Evolutionary conservation across 2,113 vertebrate genomes (phyloP).

Genomic region (Poecile atricapillus): DNA sequence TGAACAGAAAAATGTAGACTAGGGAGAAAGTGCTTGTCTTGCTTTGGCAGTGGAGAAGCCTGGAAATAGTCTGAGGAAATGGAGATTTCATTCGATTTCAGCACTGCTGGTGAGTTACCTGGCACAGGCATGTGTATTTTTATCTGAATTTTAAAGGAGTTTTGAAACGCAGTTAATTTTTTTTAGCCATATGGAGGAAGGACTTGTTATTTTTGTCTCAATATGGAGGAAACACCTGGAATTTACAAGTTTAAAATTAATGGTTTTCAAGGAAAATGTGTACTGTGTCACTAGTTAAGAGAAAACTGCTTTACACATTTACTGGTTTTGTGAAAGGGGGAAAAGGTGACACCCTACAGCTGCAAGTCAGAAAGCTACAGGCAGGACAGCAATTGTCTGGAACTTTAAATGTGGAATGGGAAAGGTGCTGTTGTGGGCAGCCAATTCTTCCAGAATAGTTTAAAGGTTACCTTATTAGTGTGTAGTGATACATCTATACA

Average conservation of each 20-base stretch:
- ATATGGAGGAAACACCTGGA: background rate
- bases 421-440: background rate
- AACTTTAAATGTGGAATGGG: background rate
- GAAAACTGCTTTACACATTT: background rate
- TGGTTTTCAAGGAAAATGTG: background rate
- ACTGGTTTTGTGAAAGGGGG: background rate
- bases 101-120: background rate
- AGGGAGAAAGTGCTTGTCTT: background rate
- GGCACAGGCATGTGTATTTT: background rate
- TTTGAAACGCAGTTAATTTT: background rate
- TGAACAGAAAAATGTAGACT: background rate
- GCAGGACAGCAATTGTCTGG: background rate
- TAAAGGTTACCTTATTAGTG: background rate
- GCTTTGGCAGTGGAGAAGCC: background rate
- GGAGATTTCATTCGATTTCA: background rate
- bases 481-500: background rate
- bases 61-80: background rate
- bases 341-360: background rate
- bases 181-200: background rate
- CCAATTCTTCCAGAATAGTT: fast-evolving
- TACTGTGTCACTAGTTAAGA: background rate
- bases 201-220: background rate
- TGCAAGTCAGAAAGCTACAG: fast-evolving
- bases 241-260: fast-evolving
- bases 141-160: background rate